A percentile compares a stretch with the other conserved stretches of the same genome.
phyloP scores from a whole-genome alignment of 2,888 invertebrate species.

The Sinelater perroti region DNA sequence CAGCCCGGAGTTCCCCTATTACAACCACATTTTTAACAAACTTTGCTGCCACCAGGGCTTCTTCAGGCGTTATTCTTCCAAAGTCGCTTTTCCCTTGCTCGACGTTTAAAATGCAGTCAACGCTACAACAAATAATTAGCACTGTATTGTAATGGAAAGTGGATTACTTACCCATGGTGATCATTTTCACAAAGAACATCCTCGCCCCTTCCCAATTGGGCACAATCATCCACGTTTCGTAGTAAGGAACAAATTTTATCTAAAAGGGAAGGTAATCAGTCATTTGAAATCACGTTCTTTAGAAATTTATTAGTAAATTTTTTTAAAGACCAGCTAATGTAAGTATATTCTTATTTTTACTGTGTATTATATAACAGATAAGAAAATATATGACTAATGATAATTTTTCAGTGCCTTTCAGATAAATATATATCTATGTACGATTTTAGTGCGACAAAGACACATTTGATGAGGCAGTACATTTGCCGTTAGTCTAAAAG shows the following conservation, averaged over 20 bases:
- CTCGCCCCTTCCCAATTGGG: not conserved
- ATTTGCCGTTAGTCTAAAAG: too few species aligned
- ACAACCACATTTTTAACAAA: constrained; percentile 60
- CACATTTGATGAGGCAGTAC: too few species aligned
- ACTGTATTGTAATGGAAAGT: not conserved
- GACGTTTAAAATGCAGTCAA: constrained; percentile 70
- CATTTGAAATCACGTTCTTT: too few species aligned
- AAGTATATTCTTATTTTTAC: too few species aligned
- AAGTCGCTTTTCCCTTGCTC: constrained; percentile 65
- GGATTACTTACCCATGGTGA: constrained; percentile 5
- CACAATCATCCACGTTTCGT: not conserved
- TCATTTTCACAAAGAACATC: constrained; percentile 5
- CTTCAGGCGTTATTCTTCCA: constrained; percentile 70
- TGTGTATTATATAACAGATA: too few species aligned
- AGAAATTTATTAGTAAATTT: too few species aligned
- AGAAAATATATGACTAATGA: too few species aligned
- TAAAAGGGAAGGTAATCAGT: too few species aligned
- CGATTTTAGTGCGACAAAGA: too few species aligned
- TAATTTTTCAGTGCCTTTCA: too few species aligned
- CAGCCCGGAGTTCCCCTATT: constrained; percentile 60
- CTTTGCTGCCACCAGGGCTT: constrained; percentile 65
- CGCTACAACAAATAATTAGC: constrained; percentile 53
- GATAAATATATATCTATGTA: too few species aligned
- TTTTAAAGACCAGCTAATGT: too few species aligned
- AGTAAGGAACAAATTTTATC: constrained; percentile 15